Evolutionary conservation across 1,140 invertebrate genomes (phyloP), one percentile per base, ranked within the genome.

Genomic region (Ephestia elutella): DNA sequence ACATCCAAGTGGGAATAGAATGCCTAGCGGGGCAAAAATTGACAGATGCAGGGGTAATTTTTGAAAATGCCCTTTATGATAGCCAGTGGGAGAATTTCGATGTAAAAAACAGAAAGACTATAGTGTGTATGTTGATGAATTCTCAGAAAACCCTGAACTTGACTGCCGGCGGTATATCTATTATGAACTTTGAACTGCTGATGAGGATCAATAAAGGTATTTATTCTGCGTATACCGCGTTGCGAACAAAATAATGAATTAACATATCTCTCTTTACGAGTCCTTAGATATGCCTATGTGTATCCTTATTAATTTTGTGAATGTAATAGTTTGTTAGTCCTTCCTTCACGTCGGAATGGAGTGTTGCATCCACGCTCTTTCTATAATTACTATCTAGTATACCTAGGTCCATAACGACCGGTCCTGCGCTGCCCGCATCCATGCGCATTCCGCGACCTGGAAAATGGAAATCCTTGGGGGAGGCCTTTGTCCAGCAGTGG

Each of bases 1-100:
- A 75, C 15, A 57, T 69, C 0, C 63, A 70, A 50, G 65, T 82
- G n/a, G 65, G 57, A 7, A 75, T 80, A 56, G 74, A 80, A 25
- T 80, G 73, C 38, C 60, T 70, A 3, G 57, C 65, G 10, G 80
- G 80, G 2, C 80, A 82, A 49, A 68, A 67, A 13, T 18, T 82
- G 0, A 70, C 73, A 7, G 79, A 82, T 38, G 71, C 79, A 0
- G 66, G 66, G 48, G 11, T 59, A 19, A 53, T 59, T 2, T 78
- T 78, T 38, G 66, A 71, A 32, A 49, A 49, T 0, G 63, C 79
- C 0, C 60, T 73, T 0, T 73, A 73, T 51, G 55, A 56, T 48
- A 65, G 65, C 17, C 54, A 60, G 9, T 73, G 71, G 71, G 66
- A 73, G 55, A 59, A 67, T 13, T 71, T 71, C 9, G 63, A 68